phyloP scores from a whole-genome alignment of 1,140 invertebrate species.

The Orussus abietinus region DNA sequence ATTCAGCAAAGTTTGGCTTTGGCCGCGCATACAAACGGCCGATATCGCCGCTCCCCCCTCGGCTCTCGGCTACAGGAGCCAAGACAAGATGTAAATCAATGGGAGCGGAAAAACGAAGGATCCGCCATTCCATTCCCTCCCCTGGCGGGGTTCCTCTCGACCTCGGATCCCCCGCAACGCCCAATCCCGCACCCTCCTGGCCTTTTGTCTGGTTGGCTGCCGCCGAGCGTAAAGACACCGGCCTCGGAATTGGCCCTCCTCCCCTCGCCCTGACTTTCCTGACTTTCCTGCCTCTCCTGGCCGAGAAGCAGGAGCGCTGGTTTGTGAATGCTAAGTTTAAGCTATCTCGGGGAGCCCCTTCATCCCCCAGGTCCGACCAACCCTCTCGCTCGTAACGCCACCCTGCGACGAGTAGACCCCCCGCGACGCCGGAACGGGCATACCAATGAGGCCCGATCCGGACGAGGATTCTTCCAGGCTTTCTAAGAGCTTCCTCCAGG shows the following conservation, averaged over 20 bases:
- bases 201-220: constrained; percentile 27
- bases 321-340: constrained; percentile 46
- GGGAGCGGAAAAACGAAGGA: constrained; percentile 36
- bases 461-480: too few relatives aligned
- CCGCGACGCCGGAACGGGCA: constrained; percentile 32
- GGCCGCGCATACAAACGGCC: constrained; percentile 51
- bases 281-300: constrained; percentile 9
- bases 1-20: constrained; percentile 51
- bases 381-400: constrained; percentile 23
- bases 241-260: constrained; percentile 20
- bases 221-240: constrained; percentile 26
- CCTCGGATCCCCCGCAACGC: too few relatives aligned
- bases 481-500: too few relatives aligned
- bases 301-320: constrained; percentile 28
- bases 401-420: constrained; percentile 19
- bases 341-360: constrained; percentile 26
- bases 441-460: constrained; percentile 39
- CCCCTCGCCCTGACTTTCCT: constrained; percentile 9
- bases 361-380: constrained; percentile 2
- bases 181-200: constrained; percentile 14
- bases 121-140: constrained; percentile 26
- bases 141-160: constrained; percentile 8
- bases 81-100: constrained; percentile 52
- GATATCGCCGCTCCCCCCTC: constrained; percentile 34
- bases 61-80: too few relatives aligned